Conservation (phyloP, 2,113 vertebrate genomes). For the Eleginops maclovinus region DNA sequence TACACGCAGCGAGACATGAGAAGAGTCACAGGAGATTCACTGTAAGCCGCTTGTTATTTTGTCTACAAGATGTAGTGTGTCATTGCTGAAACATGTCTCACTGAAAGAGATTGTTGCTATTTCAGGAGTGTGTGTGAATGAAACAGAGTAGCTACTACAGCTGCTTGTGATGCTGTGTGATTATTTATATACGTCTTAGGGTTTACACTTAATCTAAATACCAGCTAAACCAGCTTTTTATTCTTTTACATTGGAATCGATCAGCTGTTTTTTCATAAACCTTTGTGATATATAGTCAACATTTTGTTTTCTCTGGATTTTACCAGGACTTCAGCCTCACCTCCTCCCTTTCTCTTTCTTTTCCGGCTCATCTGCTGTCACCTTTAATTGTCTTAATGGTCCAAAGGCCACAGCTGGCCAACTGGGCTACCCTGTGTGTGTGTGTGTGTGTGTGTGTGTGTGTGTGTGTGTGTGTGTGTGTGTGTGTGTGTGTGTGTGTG, state of each 20-base stretch:
- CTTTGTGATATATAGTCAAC: conserved; percentile 1
- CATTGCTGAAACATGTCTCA: conserved; percentile 17
- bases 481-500: conserved; percentile 21
- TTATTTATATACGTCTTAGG: conserved; percentile 5
- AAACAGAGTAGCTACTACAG: background rate
- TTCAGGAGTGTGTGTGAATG: conserved; percentile 19
- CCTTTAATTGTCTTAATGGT: conserved; percentile 73
- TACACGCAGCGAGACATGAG: conserved; percentile 29
- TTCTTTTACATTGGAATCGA: conserved; percentile 20
- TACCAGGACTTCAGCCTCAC: conserved; percentile 25
- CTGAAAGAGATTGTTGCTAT: conserved; percentile 42
- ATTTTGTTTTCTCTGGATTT: conserved; percentile 39
- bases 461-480: conserved; percentile 26
- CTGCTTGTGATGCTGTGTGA: conserved; percentile 2
- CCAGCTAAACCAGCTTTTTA: no score
- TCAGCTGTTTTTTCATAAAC: conserved; percentile 18
- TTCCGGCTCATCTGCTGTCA: conserved; percentile 52
- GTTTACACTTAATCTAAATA: conserved; percentile 22
- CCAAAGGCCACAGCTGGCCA: conserved; percentile 67
- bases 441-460: conserved; percentile 44
- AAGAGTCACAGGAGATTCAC: conserved; percentile 42
- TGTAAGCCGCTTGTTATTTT: conserved; percentile 46
- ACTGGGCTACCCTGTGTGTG: conserved; percentile 61
- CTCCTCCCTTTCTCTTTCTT: conserved; percentile 4
- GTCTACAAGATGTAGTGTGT: conserved; percentile 47